Evolutionary conservation across 2,888 invertebrate species (phyloP).

Genomic region (Ophion obscuratus): DNA sequence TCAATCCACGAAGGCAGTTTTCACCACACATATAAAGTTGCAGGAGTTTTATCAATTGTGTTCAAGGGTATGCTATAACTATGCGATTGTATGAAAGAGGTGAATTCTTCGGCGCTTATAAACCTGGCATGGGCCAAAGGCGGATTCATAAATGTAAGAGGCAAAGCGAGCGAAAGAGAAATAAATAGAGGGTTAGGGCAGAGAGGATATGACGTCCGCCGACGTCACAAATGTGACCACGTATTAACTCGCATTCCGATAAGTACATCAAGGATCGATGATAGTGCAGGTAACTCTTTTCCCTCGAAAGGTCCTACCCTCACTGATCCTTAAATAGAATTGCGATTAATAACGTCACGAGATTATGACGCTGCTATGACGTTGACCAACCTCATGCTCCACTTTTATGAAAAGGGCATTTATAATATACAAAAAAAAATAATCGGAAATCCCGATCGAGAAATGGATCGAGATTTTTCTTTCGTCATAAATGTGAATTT

Average conservation of each 20-base stretch:
- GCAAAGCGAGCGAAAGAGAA: neutral
- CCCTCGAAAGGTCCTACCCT: conserved; percentile 23
- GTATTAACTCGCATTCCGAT: conserved; percentile 46
- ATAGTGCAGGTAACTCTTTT: conserved; percentile 28
- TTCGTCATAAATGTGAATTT: neutral
- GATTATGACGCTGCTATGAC: conserved; percentile 55
- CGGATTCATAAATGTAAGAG: conserved; percentile 16
- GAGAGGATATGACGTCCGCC: conserved; percentile 38
- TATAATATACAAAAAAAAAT: too few relatives aligned
- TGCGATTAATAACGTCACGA: conserved; percentile 75
- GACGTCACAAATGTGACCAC: conserved; percentile 26
- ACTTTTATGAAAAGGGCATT: neutral
- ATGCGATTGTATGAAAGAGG: neutral
- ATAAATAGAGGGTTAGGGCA: conserved; percentile 3
- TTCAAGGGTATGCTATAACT: conserved; percentile 10
- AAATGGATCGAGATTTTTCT: neutral
- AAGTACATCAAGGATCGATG: conserved; percentile 68
- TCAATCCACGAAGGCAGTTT: conserved; percentile 12
- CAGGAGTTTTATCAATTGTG: conserved; percentile 9
- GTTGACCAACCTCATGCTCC: conserved; percentile 13
- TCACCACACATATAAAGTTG: neutral
- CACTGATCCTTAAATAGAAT: conserved; percentile 74
- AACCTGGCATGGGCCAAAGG: conserved; percentile 18
- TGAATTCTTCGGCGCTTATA: conserved; percentile 8
- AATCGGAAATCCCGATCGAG: too few relatives aligned